Base-by-base conservation (phyloP, 1,140 invertebrate species). In the Achroia grisella region DNA sequence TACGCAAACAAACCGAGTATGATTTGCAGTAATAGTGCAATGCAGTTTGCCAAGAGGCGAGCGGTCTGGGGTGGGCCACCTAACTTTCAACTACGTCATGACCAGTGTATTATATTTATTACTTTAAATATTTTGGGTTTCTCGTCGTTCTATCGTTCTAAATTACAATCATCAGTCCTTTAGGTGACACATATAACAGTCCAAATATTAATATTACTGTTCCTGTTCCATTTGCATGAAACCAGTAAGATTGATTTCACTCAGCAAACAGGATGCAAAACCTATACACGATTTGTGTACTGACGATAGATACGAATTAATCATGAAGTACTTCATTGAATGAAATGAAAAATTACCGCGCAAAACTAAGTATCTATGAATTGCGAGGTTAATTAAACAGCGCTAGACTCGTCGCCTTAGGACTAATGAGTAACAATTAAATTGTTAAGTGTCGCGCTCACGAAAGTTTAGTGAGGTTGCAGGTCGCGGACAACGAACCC, bases 21-120 rank as follows among this genome's bases (percentile, higher is more conserved):
- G 72, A 82, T 82, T 81, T 84, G 74, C 77, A 76, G 74, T 71
- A 68, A 15, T 64, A 67, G 68, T 62, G 66, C 68, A 68, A 68
- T 84, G 67, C 64, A 80, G 73, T 84, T 75, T 81, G 77, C 80
- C 80, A 84, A 84, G 71, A 76, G 72, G 71, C 63, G 69, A 69
- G 51, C 41, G 44, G 59, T 56, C 50, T 69, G 55, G 59, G 65
- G 57, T 44, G 53, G 60, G 53, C 63, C 70, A 74, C 68, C 68
- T 62, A 56, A 54, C 61, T 58, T 59, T 51, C 50, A 55, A 66
- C 51, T 54, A 47, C 44, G 44, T 40, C 44, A 43, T 39, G 48
- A 55, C 52, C 53, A 23, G 2, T 23, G 6, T 23, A 6, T 23
- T 23, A 23, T 23, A 23, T 3, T 6, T 23, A 6, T 6, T 23